These are phyloP conservation scores for Apostichopus parvimensis DNA, from an alignment of 35 echinoderm and acorn worm genomes.

Conservation along the genomic window DNA sequence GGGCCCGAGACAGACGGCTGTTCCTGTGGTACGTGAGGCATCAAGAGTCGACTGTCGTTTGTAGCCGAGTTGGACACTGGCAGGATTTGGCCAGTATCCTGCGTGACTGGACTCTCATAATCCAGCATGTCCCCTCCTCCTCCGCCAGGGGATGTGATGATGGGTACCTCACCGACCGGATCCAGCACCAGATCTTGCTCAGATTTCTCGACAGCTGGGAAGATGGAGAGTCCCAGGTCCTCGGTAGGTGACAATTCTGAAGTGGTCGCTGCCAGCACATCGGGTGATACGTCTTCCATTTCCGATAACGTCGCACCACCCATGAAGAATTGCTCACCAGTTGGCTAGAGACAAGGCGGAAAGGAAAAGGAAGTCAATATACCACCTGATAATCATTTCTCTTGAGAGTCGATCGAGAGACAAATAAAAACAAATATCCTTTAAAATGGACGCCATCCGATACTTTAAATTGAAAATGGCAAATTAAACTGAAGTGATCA, in stretches of 20 bases:
- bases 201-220: neutral
- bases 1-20: neutral
- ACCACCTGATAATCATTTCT: too few species aligned
- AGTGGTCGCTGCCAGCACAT: too few species aligned
- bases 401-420: too few species aligned
- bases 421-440: too few species aligned
- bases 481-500: too few species aligned
- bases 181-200: neutral
- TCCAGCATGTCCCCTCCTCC: neutral
- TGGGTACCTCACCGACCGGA: neutral
- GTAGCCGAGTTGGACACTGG: neutral
- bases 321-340: neutral
- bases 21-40: conserved; percentile 16
- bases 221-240: neutral
- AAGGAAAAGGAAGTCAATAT: too few species aligned
- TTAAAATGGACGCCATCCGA: too few species aligned
- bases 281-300: conserved; percentile 3
- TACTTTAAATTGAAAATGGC: too few species aligned
- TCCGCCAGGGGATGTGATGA: conserved; percentile 3
- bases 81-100: neutral
- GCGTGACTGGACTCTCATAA: neutral
- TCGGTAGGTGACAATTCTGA: neutral
- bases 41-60: neutral
- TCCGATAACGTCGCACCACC: conserved; percentile 20
- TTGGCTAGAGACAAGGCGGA: neutral